Evolutionary conservation across 2,113 vertebrate genomes (phyloP), one percentile per base, ranked within the genome.

Genomic region (Cyprinodon variegatus): DNA sequence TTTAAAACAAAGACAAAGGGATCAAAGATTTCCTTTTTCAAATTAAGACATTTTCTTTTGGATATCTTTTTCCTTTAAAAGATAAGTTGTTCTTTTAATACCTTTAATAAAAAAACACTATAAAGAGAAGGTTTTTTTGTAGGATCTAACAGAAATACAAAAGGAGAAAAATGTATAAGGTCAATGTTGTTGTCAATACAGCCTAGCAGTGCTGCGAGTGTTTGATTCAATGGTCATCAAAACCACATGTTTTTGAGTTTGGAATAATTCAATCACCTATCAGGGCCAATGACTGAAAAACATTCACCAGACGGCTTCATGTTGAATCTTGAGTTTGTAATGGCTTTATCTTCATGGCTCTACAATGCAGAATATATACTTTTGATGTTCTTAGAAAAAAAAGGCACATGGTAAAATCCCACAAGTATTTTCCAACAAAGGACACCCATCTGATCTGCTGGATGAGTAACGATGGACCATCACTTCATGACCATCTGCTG

Each of bases 401-500:
- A 57, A 40, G 76, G 43, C 39, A 70, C 63, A 71, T 15, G 40
- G 8, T 67, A 61, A 11, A 57, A 64, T 80, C 68, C 22, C 36
- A 41, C 67, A 57, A 43, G 41, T 13, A 41, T 63, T 45, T 77
- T 70, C 39, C 40, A 61, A 68, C 63, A 65, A 64, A 77, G 40
- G 15, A 72, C 64, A 70, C 72, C 63, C 76, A 67, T 86, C 39
- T 78, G 76, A 72, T 77, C 60, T 62, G 63, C 48, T 76, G 77
- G 65, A 70, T 87, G 86, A 89, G 83, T 85, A 81, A 83, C 77
- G 85, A 84, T 71, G 67, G 82, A 63, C 72, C 78, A 77, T 88
- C 68, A 70, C 84, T 86, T 87, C 17, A 4, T 76, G 71, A 77
- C 84, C 88, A 90, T 89, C 89, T 90, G 87, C 82, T 82, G 75